phyloP scores from a whole-genome alignment of 2,888 invertebrate species.

The Atherix ibis region DNA sequence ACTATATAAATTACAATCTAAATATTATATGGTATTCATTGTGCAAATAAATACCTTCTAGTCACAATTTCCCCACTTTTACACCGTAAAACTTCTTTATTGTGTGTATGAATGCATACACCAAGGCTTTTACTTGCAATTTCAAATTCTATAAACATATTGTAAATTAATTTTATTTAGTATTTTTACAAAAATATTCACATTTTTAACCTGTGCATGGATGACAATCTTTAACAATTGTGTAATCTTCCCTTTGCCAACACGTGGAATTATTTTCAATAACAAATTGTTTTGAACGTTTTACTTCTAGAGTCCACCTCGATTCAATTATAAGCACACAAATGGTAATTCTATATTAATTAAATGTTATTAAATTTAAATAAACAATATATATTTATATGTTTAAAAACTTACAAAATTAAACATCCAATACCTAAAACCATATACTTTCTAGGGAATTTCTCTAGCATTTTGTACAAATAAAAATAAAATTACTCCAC shows the following conservation, averaged over 20 bases:
- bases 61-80: constrained; percentile 65
- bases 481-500: no score
- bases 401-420: constrained; percentile 46
- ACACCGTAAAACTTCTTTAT: constrained; percentile 68
- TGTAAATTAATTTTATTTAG: background rate
- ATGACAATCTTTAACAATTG: constrained; percentile 61
- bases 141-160: constrained; percentile 49
- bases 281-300: constrained; percentile 46
- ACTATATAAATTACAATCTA: constrained; percentile 44
- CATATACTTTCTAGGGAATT: constrained; percentile 73
- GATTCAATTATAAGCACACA: constrained; percentile 71
- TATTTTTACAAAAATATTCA: background rate
- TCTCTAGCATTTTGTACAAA: constrained; percentile 79
- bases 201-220: constrained; percentile 56
- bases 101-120: constrained; percentile 67
- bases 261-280: constrained; percentile 67
- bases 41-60: no score
- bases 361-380: constrained; percentile 1
- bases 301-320: constrained; percentile 42
- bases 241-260: constrained; percentile 54
- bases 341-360: constrained; percentile 53
- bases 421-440: constrained; percentile 57
- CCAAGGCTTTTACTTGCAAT: constrained; percentile 66
- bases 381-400: constrained; percentile 2
- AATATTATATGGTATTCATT: no score